These are phyloP conservation scores for Megalopta genalis DNA, from an alignment of 1,140 invertebrate species.

Conservation along the genomic window DNA sequence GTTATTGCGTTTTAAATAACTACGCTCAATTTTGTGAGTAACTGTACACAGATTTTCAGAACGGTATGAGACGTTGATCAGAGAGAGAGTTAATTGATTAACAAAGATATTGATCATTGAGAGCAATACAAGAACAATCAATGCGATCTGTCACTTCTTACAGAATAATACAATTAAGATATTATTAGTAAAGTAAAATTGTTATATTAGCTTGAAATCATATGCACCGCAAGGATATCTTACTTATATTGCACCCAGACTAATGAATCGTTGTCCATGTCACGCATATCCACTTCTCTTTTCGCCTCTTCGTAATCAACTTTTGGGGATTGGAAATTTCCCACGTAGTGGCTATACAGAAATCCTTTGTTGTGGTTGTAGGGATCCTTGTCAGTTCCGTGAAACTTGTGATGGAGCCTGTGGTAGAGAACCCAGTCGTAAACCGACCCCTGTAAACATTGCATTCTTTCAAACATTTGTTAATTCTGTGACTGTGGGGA, in stretches of 20 bases:
- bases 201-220: no score
- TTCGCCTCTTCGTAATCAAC: conserved; percentile 86
- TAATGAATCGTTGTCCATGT: conserved; percentile 90
- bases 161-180: no score
- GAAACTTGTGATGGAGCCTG: conserved; percentile 93
- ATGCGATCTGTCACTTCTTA: no score
- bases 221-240: not conserved
- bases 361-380: conserved; percentile 94
- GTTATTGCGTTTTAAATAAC: no score
- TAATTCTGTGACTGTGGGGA: not conserved
- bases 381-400: conserved; percentile 93
- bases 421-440: conserved; percentile 91
- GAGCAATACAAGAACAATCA: no score
- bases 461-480: not conserved
- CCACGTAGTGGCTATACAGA: conserved; percentile 89
- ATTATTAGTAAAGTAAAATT: no score
- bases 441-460: conserved; percentile 84
- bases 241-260: conserved; percentile 92
- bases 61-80: no score
- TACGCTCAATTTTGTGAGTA: no score
- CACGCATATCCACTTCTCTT: conserved; percentile 89
- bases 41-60: no score
- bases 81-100: no score
- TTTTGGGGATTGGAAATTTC: conserved; percentile 85
- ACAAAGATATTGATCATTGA: no score